A percentile compares a stretch with the other conserved stretches of the same genome.
phyloP scores from a whole-genome alignment of 2,888 invertebrate genomes.

The Camptogramma bilineatum region DNA sequence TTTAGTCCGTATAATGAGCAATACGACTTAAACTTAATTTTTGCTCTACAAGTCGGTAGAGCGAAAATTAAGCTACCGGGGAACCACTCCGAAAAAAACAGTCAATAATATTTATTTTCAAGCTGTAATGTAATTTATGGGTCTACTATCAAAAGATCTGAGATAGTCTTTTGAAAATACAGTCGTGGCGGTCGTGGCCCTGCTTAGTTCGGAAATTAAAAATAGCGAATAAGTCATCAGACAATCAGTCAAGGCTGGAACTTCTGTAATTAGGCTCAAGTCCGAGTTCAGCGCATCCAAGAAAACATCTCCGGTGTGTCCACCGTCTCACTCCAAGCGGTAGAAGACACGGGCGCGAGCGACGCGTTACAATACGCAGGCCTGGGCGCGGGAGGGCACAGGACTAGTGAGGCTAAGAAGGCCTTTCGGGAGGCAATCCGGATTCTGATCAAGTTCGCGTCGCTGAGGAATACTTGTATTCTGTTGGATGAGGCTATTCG shows the following conservation, averaged over 20 bases:
- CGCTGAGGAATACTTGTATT: conserved; percentile 74
- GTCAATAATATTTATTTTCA: too few relatives aligned
- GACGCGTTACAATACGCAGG: conserved; percentile 72
- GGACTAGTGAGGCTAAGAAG: conserved; percentile 73
- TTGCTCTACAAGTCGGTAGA: too few relatives aligned
- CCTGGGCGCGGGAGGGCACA: conserved; percentile 75
- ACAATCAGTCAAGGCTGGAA: not conserved
- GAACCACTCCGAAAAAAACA: too few relatives aligned
- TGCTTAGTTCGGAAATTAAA: not conserved
- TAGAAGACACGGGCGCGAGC: conserved; percentile 67
- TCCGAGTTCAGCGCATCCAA: conserved; percentile 68
- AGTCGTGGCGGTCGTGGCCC: not conserved
- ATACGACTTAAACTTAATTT: too few relatives aligned
- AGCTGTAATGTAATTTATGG: too few relatives aligned
- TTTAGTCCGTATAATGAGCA: too few relatives aligned
- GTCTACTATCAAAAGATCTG: too few relatives aligned
- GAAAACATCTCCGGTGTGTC: conserved; percentile 79
- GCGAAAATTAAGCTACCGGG: too few relatives aligned
- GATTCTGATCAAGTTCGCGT: conserved; percentile 80
- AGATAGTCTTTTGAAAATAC: too few relatives aligned
- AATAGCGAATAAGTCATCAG: not conserved
- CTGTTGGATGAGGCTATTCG: conserved; percentile 70
- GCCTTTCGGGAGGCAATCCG: conserved; percentile 71
- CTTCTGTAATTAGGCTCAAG: conserved; percentile 65
- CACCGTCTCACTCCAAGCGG: conserved; percentile 66